A percentile compares a stretch with the other conserved stretches of the same genome.
Conservation (phyloP, 2,888 invertebrate species). For the Tromatobia lineatoria region DNA sequence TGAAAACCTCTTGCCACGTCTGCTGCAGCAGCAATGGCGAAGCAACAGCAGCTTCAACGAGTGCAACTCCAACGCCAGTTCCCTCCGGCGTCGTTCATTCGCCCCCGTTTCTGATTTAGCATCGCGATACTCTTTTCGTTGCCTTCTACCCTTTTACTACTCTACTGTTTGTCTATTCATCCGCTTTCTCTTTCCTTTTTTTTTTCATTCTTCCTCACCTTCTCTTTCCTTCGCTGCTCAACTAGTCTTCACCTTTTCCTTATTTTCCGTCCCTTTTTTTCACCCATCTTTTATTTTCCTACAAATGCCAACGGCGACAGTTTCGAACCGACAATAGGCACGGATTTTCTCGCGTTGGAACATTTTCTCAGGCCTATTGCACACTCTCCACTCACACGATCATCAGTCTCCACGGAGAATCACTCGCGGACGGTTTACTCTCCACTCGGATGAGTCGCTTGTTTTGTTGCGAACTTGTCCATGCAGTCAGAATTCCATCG, state of each 20-base stretch:
- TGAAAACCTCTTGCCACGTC: constrained; percentile 75
- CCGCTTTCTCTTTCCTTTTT: constrained; percentile 19
- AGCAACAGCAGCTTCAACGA: constrained; percentile 49
- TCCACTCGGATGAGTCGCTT: constrained; percentile 20
- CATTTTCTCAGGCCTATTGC: constrained; percentile 41
- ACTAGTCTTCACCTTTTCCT: constrained; percentile 57
- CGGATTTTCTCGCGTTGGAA: constrained; percentile 55
- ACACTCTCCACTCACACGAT: constrained; percentile 29
- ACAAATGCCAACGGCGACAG: constrained; percentile 65
- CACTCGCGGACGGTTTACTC: constrained; percentile 58
- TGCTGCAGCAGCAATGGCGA: constrained; percentile 49
- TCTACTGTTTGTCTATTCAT: constrained; percentile 51
- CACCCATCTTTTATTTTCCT: constrained; percentile 49
- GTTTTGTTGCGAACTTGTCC: constrained; percentile 8
- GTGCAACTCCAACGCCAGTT: constrained; percentile 48
- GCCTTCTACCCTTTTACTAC: constrained; percentile 60
- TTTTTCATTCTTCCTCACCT: constrained; percentile 25
- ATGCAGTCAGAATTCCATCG: not conserved
- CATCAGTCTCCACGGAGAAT: constrained; percentile 57
- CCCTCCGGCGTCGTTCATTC: constrained; percentile 67
- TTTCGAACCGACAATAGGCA: constrained; percentile 61
- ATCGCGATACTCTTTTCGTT: constrained; percentile 63
- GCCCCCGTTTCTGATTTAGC: constrained; percentile 75
- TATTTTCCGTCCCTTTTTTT: constrained; percentile 42
- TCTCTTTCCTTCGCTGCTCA: constrained; percentile 56